These are phyloP conservation scores for Octomys mimax DNA, from an alignment of 2,797 vertebrate species.

Conservation along the genomic window DNA sequence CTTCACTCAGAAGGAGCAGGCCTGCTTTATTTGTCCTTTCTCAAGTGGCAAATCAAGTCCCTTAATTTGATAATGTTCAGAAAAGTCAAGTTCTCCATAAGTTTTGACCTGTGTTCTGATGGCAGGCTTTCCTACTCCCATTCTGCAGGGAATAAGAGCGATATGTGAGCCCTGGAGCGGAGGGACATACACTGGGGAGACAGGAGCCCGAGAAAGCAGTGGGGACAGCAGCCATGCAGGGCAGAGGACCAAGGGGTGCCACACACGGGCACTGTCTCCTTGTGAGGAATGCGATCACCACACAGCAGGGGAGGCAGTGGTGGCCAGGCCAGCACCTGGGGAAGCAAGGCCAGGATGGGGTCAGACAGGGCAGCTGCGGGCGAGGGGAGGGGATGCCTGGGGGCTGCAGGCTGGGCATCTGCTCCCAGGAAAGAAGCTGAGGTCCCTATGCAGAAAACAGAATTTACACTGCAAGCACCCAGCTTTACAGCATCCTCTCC, in stretches of 20 bases:
- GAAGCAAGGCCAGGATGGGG: no score
- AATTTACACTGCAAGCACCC: neutral
- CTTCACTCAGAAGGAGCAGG: rapidly evolving
- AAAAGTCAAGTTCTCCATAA: neutral
- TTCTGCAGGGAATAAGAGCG: neutral
- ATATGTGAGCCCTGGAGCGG: no score
- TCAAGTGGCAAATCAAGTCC: neutral
- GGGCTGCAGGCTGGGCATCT: rapidly evolving
- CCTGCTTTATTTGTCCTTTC: neutral
- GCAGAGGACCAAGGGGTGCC: neutral
- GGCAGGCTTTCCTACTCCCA: no score
- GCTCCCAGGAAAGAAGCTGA: neutral
- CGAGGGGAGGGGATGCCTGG: rapidly evolving
- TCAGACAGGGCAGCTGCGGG: neutral
- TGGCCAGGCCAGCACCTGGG: rapidly evolving
- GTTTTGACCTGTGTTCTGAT: no score
- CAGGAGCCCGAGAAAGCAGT: no score
- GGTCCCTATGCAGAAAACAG: neutral
- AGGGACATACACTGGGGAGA: neutral
- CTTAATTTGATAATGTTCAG: neutral
- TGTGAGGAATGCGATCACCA: neutral
- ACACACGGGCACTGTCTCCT: no score
- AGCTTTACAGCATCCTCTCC: neutral
- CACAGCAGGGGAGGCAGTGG: rapidly evolving
- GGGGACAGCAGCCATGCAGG: neutral